Evolutionary conservation across 1,140 invertebrate species (phyloP).

Genomic region (Manduca sexta): DNA sequence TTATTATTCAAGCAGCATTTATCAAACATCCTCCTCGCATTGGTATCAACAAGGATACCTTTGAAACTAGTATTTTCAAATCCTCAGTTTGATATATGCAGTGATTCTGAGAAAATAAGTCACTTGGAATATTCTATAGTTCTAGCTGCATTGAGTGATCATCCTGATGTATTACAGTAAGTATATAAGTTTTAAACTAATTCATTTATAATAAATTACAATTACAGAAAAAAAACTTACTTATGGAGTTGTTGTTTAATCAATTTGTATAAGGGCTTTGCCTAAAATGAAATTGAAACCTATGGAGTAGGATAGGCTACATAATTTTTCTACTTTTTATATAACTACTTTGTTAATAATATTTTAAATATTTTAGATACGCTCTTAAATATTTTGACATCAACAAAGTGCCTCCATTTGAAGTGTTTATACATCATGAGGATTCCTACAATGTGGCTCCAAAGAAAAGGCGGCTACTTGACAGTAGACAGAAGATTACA

Average conservation of each 20-base stretch:
- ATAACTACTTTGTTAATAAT: not conserved
- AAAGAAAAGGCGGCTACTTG: constrained; percentile 53
- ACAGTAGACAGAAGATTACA: constrained; percentile 47
- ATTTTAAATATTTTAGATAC: constrained; percentile 44
- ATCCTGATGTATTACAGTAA: constrained; percentile 74
- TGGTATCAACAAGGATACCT: constrained; percentile 49
- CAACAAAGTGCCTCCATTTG: constrained; percentile 54
- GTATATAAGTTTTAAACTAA: constrained; percentile 29
- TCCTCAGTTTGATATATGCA: constrained; percentile 37
- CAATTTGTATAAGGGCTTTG: no score
- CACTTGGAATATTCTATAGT: constrained; percentile 56
- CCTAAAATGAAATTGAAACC: no score
- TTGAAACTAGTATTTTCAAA: constrained; percentile 50
- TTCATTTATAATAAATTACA: no score
- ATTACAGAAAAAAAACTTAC: no score
- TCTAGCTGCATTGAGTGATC: constrained; percentile 42
- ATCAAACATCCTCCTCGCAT: constrained; percentile 46
- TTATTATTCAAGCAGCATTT: constrained; percentile 48
- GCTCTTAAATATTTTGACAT: constrained; percentile 64
- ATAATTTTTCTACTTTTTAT: no score
- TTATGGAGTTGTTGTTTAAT: no score
- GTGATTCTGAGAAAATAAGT: constrained; percentile 47
- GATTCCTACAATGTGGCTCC: constrained; percentile 61
- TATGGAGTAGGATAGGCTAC: no score
- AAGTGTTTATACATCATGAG: constrained; percentile 52